These are phyloP conservation scores for Chrysolina americana DNA, from an alignment of 2,888 invertebrate species.

Conservation along the genomic window DNA sequence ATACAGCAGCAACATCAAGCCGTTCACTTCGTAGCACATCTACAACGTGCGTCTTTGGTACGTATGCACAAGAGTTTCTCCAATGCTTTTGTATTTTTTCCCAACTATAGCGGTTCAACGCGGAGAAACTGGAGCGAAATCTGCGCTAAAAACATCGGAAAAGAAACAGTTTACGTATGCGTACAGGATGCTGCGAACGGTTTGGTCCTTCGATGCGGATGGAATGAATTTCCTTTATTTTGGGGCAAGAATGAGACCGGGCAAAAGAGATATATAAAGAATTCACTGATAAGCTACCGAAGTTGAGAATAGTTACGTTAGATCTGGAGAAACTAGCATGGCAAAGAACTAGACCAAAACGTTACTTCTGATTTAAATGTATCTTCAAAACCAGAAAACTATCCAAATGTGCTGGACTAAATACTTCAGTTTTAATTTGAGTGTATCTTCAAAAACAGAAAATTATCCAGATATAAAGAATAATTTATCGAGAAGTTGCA, in stretches of 20 bases:
- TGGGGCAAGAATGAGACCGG: neutral
- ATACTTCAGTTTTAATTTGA: too few relatives aligned
- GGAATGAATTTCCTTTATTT: neutral
- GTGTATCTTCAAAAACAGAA: too few relatives aligned
- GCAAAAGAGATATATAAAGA: too few relatives aligned
- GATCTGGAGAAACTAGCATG: too few relatives aligned
- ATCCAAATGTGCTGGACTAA: too few relatives aligned
- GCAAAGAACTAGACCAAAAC: too few relatives aligned
- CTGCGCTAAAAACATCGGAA: slow-evolving; percentile 17
- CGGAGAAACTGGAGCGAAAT: slow-evolving; percentile 26
- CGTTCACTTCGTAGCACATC: slow-evolving; percentile 47
- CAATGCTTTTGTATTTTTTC: slow-evolving; percentile 31
- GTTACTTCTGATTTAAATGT: too few relatives aligned
- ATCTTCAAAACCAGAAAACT: too few relatives aligned
- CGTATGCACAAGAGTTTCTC: slow-evolving; percentile 45
- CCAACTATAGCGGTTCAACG: slow-evolving; percentile 19
- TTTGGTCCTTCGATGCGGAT: slow-evolving; percentile 13
- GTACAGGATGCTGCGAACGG: slow-evolving; percentile 4
- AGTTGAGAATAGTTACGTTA: too few relatives aligned
- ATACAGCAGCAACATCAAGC: slow-evolving; percentile 28
- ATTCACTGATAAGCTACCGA: too few relatives aligned
- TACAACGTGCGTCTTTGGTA: slow-evolving; percentile 40
- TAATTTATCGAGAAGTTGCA: too few relatives aligned
- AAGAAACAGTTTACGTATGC: slow-evolving; percentile 9
- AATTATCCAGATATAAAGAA: too few relatives aligned